Percentiles rank a stretch among this genome's conserved stretches.
Evolutionary conservation across 2,797 vertebrate species (phyloP).

Genomic region (Oryzias sinensis): DNA sequence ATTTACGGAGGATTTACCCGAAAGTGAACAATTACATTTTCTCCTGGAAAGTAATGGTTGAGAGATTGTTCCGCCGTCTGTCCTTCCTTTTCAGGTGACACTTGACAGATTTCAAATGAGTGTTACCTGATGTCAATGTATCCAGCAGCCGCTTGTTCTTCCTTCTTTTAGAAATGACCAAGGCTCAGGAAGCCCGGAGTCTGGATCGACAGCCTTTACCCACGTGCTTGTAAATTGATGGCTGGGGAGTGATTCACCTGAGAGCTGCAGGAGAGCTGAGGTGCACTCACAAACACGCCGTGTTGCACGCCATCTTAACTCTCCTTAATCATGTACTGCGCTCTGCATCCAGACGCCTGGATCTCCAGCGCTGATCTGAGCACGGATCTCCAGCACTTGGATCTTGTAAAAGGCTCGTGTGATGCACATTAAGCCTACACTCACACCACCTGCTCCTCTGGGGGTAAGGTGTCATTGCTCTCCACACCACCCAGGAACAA

Average conservation of each 20-base stretch:
- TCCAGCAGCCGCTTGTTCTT: conserved; percentile 4
- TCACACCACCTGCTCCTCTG: no score
- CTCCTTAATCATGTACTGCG: conserved; percentile 54
- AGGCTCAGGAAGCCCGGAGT: conserved; percentile 20
- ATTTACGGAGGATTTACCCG: not conserved
- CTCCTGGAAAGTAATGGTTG: not conserved
- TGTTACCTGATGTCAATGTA: not conserved
- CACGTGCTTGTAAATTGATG: conserved; percentile 57
- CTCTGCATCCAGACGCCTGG: conserved; percentile 46
- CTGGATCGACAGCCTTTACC: conserved; percentile 39
- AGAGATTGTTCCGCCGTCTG: not conserved
- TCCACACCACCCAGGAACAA: conserved; percentile 16
- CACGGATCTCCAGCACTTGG: conserved; percentile 70
- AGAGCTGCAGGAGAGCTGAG: conserved; percentile 34
- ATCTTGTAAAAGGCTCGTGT: no score
- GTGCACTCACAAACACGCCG: conserved; percentile 9
- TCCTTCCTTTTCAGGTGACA: not conserved
- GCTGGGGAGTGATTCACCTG: conserved; percentile 53
- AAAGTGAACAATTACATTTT: not conserved
- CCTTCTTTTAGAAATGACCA: not conserved
- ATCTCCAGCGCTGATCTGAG: conserved; percentile 54
- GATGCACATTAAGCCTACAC: no score
- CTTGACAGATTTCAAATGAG: not conserved
- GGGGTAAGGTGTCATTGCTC: no score
- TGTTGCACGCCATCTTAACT: conserved; percentile 30